Base-by-base conservation (phyloP, 37 sponge, comb jelly and placozoan species). In the Beroe forskalii region DNA sequence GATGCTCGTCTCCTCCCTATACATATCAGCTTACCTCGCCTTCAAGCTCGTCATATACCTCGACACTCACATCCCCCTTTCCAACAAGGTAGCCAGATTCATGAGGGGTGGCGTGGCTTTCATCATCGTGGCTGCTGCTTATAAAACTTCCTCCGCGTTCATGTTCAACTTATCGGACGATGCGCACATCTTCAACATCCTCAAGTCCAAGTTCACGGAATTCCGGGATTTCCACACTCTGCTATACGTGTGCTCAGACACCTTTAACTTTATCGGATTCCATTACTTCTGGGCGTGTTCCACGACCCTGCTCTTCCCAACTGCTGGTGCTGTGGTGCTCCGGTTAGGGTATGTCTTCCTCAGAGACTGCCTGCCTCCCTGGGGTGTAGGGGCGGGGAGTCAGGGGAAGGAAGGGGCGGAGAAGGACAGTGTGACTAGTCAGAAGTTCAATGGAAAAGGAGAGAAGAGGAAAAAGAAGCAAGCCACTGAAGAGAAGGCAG, bases 171-270 rank as follows among this genome's bases (percentile, higher is more conserved):
- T 89, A 61, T 89, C 62, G 19, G 76, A 72, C 76, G 76, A 72
- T 8, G 93, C 89, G 6, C 98, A 97, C 67, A 97, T 97, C 31
- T 91, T 91, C 35, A 80, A 93, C 67, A 67, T 97, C 37, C 93
- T 97, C 14, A 39, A 67, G 62, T 92, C 98, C 37, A 97, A 97
- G 92, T 94, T 97, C 61, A 92, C 94, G 30, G 91, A 89, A 19
- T 95, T 94, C 93, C 43, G 76, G 35, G 96, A 97, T 90, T 97
- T 97, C 90, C 94, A 97, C 92, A 95, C 98, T 19, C 93, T 93
- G 69, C 93, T 97, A 55, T 97, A 97, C 80, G 91, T 92, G 0
- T 97, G 98, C 91, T 90, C 98, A 44, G 75, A 91, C 0, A 96
- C 96, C 89, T 97, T 97, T 92, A 96, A 94, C 92, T 95, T 95